Evolutionary conservation across 2,888 invertebrate species (phyloP), one percentile per base, ranked within the genome.

Genomic region (Microchrysa polita): DNA sequence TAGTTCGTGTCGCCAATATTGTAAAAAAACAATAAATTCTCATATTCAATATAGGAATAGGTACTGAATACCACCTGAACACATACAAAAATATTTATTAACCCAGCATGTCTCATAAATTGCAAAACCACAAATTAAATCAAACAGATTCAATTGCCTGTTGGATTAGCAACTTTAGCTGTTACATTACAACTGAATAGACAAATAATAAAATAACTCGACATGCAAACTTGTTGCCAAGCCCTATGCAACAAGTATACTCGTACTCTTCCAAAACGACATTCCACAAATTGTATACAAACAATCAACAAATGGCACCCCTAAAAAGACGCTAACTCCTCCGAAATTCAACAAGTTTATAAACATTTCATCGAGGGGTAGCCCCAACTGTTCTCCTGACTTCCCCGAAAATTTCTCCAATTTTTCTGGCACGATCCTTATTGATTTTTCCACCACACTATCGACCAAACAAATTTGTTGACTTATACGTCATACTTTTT

Each of bases 381-480:
- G 5, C n/a, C 27, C 16, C n/a, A 52, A 2, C 1, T n/a, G 4
- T 20, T 57, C 57, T 40, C 69, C 67, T 65, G 53, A n/a, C 53
- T 14, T 53, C 52, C 42, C n/a, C 14, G 5, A 40, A 52, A 23
- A 23, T 10, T 40, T 23, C 22, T n/a, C 48, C 23, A 0, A 65
- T 20, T 16, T 20, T 16, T 40, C 5, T 57, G 40, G 7, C 40
- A 53, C 55, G 55, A 57, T 55, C 57, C 20, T 18, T 57, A 69
- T 57, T 34, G 69, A 69, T 57, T 67, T 67, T 67, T 57, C 69
- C 5, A 10, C 12, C 27, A 23, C 9, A 44, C 2, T 57, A 69
- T 69, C 69, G 69, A 69, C 57, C 69, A 69, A 69, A 69, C 69
- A 57, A 40, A 55, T 20, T 34, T 2, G 12, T n/a, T n/a, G 14